phyloP scores from a whole-genome alignment of 2,797 vertebrate genomes.

The Ctenochaetus hawaiiensis region DNA sequence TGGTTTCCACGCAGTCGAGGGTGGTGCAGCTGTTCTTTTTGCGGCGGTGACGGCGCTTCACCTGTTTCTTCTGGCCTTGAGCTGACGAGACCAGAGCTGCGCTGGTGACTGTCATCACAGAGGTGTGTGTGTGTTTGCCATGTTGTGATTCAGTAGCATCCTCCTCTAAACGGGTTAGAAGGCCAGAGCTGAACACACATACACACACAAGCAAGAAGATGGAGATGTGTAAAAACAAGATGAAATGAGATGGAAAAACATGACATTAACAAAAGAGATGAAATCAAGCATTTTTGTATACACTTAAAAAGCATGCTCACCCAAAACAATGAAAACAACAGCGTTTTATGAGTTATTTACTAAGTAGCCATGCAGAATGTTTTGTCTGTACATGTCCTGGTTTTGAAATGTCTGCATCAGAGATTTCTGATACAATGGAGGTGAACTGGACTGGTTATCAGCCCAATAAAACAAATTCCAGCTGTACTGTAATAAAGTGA shows the following conservation, averaged over 20 bases:
- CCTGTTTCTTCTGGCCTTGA: conserved; percentile 85
- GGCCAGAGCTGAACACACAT: conserved; percentile 80
- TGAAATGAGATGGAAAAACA: conserved; percentile 43
- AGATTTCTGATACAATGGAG: background rate
- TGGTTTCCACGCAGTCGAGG: conserved; percentile 75
- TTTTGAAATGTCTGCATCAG: background rate
- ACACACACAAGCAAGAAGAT: conserved; percentile 44
- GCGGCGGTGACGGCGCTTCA: conserved; percentile 89
- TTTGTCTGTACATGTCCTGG: background rate
- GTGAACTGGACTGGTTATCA: background rate
- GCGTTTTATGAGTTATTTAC: background rate
- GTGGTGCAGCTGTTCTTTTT: conserved; percentile 82
- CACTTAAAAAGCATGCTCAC: background rate
- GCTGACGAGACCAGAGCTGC: conserved; percentile 36
- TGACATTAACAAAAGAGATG: conserved; percentile 18
- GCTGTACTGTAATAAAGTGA: background rate
- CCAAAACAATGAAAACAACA: background rate
- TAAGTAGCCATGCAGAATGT: too few species aligned
- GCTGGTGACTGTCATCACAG: conserved; percentile 60
- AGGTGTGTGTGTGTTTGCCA: conserved; percentile 64
- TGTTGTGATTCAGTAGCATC: conserved; percentile 83
- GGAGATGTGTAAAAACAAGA: conserved; percentile 45
- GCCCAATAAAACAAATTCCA: background rate
- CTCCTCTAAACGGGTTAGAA: conserved; percentile 88
- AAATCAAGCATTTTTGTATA: background rate